Evolutionary conservation across 1,140 invertebrate genomes (phyloP), one percentile per base, ranked within the genome.

Genomic region (Drosophila athabasca): DNA sequence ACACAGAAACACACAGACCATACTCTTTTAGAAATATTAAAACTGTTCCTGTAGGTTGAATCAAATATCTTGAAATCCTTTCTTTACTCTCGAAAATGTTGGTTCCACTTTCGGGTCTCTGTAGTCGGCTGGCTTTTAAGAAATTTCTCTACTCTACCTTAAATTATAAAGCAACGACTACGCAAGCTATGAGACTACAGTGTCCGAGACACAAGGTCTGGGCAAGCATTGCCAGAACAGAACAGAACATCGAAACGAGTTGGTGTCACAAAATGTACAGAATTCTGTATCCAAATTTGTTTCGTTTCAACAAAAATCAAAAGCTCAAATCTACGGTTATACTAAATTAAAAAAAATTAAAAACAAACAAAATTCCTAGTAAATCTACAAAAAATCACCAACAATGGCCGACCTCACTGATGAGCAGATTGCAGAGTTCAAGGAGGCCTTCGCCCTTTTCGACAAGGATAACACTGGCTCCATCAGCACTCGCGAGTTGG

Each of bases 391-490:
- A 3, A 13, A 11, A 1, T 11, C 9, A 35, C 3, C 9, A 13
- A 39, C 11, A 29, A 65, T 64, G 59, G 26, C 54, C n/a, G 39
- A 81, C 0, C 11, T 85, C 15, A 65, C 69, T 1, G 83, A 85
- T 2, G 82, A 85, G 19, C 78, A 85, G 22, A 48, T 87, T 9
- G 55, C 66, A n/a, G 91, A 92, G 43, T 88, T 90, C 9, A 80
- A 80, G 35, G 92, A 90, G 46, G 91, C 92, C 1, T 92, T 70
- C 92, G 95, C 94, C 77, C 96, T 98, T 57, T 98, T 98, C 90
- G 97, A 98, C 92, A 97, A 97, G 92, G 97, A 98, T 92, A 97
- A 97, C 77, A 97, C 97, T 78, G 98, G 98, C 1, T 94, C 97
- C 90, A 98, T 99, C 90, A 97, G 96, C 2, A 96, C 96, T 3